Evolutionary conservation across 2,888 invertebrate species (phyloP).

Genomic region (Drosophila rellima): DNA sequence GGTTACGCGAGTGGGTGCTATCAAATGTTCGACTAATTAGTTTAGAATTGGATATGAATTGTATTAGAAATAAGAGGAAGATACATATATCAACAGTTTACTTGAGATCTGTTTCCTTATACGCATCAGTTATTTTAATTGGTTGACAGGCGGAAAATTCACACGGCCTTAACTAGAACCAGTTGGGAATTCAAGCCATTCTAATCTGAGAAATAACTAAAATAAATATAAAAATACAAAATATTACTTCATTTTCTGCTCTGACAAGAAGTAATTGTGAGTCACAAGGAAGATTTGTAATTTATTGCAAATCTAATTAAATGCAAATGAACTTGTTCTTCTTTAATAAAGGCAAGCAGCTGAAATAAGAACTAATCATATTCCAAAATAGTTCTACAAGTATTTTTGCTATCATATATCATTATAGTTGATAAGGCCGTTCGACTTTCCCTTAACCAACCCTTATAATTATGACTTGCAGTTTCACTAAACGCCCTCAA

Average conservation of each 20-base stretch:
- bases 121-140: constrained; percentile 23
- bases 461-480: constrained; percentile 53
- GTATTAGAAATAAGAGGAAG: constrained; percentile 11
- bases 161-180: constrained; percentile 8
- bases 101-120: constrained; percentile 11
- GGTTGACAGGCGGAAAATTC: constrained; percentile 14
- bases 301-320: constrained; percentile 4
- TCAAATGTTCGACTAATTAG: constrained; percentile 48
- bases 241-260: not conserved
- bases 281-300: not conserved
- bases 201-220: not conserved
- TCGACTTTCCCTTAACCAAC: constrained; percentile 1
- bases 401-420: constrained; percentile 26
- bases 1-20: constrained; percentile 28
- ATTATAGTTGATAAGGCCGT: constrained; percentile 19
- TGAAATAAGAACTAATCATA: constrained; percentile 40
- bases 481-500: constrained; percentile 27
- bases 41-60: constrained; percentile 31
- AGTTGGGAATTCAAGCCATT: not conserved
- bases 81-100: constrained; percentile 11
- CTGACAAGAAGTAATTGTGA: not conserved
- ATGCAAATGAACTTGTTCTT: not conserved
- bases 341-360: constrained; percentile 28
- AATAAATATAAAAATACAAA: too few relatives aligned
- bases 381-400: constrained; percentile 29